Evolutionary conservation across 2,888 invertebrate genomes (phyloP), one percentile per base, ranked within the genome.

Genomic region (Coleophora flavipennella): DNA sequence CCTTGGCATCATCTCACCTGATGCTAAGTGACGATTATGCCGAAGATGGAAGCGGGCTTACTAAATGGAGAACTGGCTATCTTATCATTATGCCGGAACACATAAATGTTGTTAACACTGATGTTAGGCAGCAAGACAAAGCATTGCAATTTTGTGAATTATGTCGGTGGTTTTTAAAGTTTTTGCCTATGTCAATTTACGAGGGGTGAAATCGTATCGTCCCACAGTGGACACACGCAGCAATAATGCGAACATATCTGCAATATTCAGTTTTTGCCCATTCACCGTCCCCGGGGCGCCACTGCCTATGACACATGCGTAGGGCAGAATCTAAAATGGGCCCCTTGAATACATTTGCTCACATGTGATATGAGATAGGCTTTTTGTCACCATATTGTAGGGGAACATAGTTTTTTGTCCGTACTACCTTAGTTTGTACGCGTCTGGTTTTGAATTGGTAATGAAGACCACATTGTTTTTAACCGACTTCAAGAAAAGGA

Each of bases 181-280:
- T 4, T 20, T 6, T 4, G 20, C 6, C 3, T 4, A 20, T 20
- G 20, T 20, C 6, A 20, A 4, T 6, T 20, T 20, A 4, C 6
- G 3, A 20, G 3, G 6, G 20, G 20, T 20, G 20, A 20, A 20
- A 4, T 38, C 66, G 68, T 67, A 36, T 38, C 67, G 63, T 59
- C 11, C 26, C 1, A 29, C 45, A 57, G 48, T 57, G 77, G 56
- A 39, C 44, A 51, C 58, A 31, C 13, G 39, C 59, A 51, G 56
- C 68, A 80, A 81, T 80, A 79, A 80, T 75, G 70, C 62, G 68
- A 71, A 63, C 80, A 80, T 80, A 81, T 81, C 74, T 80, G 72
- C 70, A 80, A 80, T 79, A 80, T 83, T 80, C 81, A 79, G 75
- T 83, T 83, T 78, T 81, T 77, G 70, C 62, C 51, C 54, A 58